Evolutionary conservation across 2,888 invertebrate species (phyloP).

Genomic region (Conomelus anceps): DNA sequence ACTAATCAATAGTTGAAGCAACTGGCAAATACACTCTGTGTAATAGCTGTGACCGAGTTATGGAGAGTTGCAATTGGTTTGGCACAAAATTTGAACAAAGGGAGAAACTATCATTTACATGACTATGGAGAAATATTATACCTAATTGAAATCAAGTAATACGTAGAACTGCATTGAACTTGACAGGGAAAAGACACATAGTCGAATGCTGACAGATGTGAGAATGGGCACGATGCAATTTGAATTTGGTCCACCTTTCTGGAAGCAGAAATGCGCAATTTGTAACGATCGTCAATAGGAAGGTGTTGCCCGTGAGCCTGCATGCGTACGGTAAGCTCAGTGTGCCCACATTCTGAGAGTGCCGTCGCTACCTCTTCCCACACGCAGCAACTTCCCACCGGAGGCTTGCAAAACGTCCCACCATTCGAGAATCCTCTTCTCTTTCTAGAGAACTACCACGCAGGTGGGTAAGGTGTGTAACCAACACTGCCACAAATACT

Average conservation of each 20-base stretch:
- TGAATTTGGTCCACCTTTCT: neutral
- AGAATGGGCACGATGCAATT: neutral
- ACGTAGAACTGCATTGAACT: neutral
- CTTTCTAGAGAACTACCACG: neutral
- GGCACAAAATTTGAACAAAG: too few relatives aligned
- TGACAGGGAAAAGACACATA: neutral
- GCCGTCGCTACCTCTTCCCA: neutral
- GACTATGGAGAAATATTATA: neutral
- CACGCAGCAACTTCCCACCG: neutral
- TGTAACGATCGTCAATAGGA: neutral
- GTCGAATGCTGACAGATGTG: neutral
- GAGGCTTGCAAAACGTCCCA: neutral
- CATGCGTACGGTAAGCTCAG: too few relatives aligned
- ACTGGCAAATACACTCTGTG: too few relatives aligned
- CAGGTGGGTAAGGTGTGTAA: neutral
- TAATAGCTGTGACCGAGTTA: too few relatives aligned
- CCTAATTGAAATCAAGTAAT: neutral
- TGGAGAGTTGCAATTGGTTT: too few relatives aligned
- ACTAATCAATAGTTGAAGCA: too few relatives aligned
- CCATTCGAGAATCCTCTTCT: neutral
- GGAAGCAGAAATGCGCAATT: neutral
- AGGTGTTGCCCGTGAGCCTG: neutral
- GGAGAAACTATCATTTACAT: neutral
- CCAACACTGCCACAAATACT: neutral
- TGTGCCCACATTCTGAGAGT: neutral